A percentile compares a stretch with the other conserved stretches of the same genome.
Conservation (phyloP, 2,888 invertebrate species). For the Panorpa germanica region DNA sequence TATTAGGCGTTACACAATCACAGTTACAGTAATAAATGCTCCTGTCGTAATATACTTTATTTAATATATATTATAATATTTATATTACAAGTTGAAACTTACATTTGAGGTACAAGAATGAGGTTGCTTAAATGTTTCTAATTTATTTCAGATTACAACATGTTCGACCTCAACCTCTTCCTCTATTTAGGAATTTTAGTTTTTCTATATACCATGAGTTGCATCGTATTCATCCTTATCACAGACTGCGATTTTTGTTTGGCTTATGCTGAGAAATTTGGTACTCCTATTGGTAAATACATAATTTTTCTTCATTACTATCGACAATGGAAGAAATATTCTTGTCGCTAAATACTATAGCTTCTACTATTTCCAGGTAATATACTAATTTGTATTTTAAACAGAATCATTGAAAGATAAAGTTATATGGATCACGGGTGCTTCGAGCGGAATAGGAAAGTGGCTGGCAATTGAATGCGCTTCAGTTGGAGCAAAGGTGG, state of each 20-base stretch:
- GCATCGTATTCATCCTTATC: slow-evolving; percentile 28
- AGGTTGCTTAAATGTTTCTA: too few relatives aligned
- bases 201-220: slow-evolving; percentile 28
- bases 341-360: not conserved
- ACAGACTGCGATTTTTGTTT: slow-evolving; percentile 40
- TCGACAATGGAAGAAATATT: not conserved
- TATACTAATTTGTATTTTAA: slow-evolving; percentile 5
- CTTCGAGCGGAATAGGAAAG: slow-evolving; percentile 71
- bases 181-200: slow-evolving; percentile 18
- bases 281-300: slow-evolving; percentile 36
- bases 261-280: slow-evolving; percentile 37
- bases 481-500: slow-evolving; percentile 40
- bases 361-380: not conserved
- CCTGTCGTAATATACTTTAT: too few relatives aligned
- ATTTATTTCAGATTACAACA: too few relatives aligned
- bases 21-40: too few relatives aligned
- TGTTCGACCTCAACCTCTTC: too few relatives aligned
- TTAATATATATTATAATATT: too few relatives aligned
- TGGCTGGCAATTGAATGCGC: slow-evolving; percentile 47
- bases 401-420: slow-evolving; percentile 36
- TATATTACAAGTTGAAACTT: too few relatives aligned
- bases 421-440: slow-evolving; percentile 71
- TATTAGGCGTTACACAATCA: too few relatives aligned
- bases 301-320: slow-evolving; percentile 5
- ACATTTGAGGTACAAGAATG: too few relatives aligned